phyloP scores from a whole-genome alignment of 2,113 vertebrate species.

The Leptodactylus fuscus region DNA sequence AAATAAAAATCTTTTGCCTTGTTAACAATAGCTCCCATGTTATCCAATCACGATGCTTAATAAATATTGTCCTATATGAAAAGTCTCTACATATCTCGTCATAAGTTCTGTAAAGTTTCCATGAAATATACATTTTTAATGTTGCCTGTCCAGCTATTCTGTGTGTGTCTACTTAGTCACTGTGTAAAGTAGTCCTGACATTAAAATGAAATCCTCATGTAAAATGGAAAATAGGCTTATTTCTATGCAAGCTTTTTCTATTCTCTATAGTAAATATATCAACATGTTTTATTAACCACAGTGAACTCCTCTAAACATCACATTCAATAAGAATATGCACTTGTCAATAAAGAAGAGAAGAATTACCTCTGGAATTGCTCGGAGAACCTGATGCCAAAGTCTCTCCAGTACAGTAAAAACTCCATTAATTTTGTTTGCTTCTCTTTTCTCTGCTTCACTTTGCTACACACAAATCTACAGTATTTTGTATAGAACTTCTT shows the following conservation, averaged over 20 bases:
- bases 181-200: background rate
- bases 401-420: background rate
- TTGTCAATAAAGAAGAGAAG: no score
- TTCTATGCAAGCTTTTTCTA: background rate
- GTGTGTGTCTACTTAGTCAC: background rate
- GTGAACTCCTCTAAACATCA: background rate
- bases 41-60: no score
- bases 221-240: background rate
- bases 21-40: no score
- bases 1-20: no score
- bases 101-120: background rate
- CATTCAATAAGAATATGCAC: background rate
- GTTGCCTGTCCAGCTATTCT: background rate
- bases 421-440: no score
- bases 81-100: no score
- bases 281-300: background rate
- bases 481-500: no score
- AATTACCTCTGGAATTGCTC: no score
- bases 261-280: background rate
- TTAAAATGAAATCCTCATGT: background rate
- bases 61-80: no score
- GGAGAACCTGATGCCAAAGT: background rate
- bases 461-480: no score
- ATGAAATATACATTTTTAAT: conserved; percentile 18
- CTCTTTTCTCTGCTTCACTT: no score